phyloP scores from a whole-genome alignment of 2,888 invertebrate genomes.

The Polyommatus iphigenia region DNA sequence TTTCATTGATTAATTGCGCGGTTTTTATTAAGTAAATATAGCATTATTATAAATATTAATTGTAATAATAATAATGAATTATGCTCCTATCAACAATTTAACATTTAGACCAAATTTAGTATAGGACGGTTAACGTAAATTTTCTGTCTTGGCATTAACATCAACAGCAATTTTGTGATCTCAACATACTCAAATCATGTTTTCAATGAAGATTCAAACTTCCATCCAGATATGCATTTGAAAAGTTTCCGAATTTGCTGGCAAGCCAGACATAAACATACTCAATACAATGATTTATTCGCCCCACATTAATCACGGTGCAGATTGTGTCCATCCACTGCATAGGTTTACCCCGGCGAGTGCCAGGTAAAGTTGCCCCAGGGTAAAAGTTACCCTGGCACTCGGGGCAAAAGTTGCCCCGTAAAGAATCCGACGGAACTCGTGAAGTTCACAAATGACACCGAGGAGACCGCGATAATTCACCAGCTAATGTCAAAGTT shows the following conservation, averaged over 20 bases:
- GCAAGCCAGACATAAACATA: neutral
- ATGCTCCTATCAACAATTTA: too few relatives aligned
- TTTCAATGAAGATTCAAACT: conserved; percentile 3
- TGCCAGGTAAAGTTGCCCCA: conserved; percentile 12
- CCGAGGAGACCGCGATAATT: conserved; percentile 75
- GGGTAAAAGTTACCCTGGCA: conserved; percentile 35
- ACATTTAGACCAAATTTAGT: too few relatives aligned
- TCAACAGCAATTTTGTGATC: neutral
- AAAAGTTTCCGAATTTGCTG: neutral
- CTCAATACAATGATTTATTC: conserved; percentile 17
- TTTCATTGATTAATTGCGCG: neutral
- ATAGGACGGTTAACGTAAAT: neutral
- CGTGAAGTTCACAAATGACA: conserved; percentile 74
- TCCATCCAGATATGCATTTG: neutral
- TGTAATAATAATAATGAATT: too few relatives aligned
- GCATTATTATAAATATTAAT: too few relatives aligned
- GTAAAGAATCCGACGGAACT: conserved; percentile 60
- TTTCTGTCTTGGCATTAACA: neutral
- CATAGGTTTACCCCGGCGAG: neutral
- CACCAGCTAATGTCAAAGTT: conserved; percentile 75
- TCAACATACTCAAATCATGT: neutral
- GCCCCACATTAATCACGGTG: conserved; percentile 9
- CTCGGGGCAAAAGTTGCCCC: conserved; percentile 43
- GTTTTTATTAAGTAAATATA: neutral
- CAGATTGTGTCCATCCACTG: conserved; percentile 30